phyloP scores from a whole-genome alignment of 2,888 invertebrate genomes.

The Lasiommata megera region DNA sequence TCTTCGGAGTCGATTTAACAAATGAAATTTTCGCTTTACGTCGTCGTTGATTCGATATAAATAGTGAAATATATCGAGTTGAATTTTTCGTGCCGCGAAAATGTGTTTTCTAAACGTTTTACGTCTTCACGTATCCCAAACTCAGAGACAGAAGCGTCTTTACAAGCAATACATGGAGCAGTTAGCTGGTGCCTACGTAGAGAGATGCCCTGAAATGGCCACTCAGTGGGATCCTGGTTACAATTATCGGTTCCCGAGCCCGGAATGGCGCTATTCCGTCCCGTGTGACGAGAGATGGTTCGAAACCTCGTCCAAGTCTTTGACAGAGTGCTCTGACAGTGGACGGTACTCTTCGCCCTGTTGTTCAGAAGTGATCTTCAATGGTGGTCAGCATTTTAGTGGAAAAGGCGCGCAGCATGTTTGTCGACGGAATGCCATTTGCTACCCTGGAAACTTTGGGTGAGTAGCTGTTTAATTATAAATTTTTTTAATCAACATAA shows the following conservation, averaged over 20 bases:
- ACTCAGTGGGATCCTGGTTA: slow-evolving; percentile 57
- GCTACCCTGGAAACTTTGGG: slow-evolving; percentile 74
- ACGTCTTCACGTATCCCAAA: slow-evolving; percentile 77
- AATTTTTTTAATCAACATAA: no score
- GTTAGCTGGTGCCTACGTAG: slow-evolving; percentile 70
- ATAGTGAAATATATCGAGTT: neutral
- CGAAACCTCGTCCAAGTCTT: slow-evolving; percentile 55
- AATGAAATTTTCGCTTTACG: no score
- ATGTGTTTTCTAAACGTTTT: slow-evolving; percentile 83
- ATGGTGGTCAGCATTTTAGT: slow-evolving; percentile 73
- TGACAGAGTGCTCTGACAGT: slow-evolving; percentile 66
- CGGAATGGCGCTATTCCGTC: slow-evolving; percentile 63
- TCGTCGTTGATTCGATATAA: neutral
- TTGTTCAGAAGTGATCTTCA: slow-evolving; percentile 78
- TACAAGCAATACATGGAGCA: slow-evolving; percentile 78
- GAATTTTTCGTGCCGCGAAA: slow-evolving; percentile 40
- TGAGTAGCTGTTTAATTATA: slow-evolving; percentile 43
- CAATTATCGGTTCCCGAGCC: slow-evolving; percentile 47
- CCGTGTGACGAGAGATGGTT: slow-evolving; percentile 62
- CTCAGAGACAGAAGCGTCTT: slow-evolving; percentile 71
- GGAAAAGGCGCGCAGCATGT: slow-evolving; percentile 58
- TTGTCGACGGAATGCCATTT: slow-evolving; percentile 56
- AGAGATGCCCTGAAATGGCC: slow-evolving; percentile 62
- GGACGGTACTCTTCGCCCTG: slow-evolving; percentile 74
- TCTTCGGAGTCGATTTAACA: neutral